Base-by-base conservation (phyloP, 2,888 invertebrate genomes). In the Acronicta psi region DNA sequence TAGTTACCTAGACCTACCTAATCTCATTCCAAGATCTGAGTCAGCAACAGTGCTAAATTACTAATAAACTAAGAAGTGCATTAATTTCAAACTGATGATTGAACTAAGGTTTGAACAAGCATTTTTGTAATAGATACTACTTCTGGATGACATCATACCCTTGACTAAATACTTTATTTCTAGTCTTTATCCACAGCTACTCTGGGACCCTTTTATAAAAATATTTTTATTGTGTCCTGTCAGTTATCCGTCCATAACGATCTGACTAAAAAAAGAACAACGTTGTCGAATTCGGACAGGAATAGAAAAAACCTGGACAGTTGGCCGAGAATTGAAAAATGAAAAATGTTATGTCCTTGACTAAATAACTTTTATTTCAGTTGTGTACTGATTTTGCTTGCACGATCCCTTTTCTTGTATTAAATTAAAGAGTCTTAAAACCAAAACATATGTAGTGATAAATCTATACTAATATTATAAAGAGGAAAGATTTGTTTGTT, bases 191-290 rank as follows among this genome's bases (percentile, higher is more conserved):
- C 64, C 65, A 29, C 70, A 51, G 11, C 23, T 36, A 13, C 40
- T 40, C 13, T 40, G 38, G 42, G 20, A 20, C 16, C 29, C 20
- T 14, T 20, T 18, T 31, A 13, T 31, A 13, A 34, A 51, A 45
- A 41, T 43, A 54, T 49, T 59, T 57, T 55, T 60, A 49, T 68
- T 69, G 43, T 54, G 36, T 56, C n/a, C 60, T 42, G 66, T 60
- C 76, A 57, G 37, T 61, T 75, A 79, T 80, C 83, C 75, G 54
- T 77, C 84, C 80, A 82, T 82, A 82, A 77, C 79, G 56, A 70
- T 66, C 68, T 66, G 78, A 62, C 77, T 60, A 53, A 38, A 54
- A 75, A 74, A 70, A 58, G 63, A 46, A 61, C 44, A 36, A 43
- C 38, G 40, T 43, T 37, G 17, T 34, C 13, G 52, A 41, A 58